Percentiles rank a stretch among this genome's conserved stretches.
Conservation (phyloP, 1,140 invertebrate genomes). For the Leptoteleia sp. region DNA sequence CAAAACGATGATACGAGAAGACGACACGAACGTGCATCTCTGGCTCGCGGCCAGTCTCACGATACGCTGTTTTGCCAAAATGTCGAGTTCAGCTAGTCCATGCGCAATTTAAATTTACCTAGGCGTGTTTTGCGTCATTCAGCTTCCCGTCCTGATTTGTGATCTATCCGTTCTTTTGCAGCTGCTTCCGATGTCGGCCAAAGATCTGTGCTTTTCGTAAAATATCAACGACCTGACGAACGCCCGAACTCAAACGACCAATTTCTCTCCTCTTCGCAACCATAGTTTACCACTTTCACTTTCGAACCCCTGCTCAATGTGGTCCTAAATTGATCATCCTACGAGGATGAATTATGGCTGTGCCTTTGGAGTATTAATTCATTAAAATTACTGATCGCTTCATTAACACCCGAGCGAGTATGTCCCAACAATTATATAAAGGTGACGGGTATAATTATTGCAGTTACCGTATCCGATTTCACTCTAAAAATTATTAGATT, state of each 20-base stretch:
- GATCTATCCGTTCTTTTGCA: slow-evolving; percentile 72
- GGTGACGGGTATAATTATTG: too few relatives aligned
- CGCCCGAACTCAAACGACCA: slow-evolving; percentile 53
- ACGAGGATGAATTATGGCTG: slow-evolving; percentile 2
- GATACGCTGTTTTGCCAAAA: slow-evolving; percentile 70
- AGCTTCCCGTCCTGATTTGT: slow-evolving; percentile 77
- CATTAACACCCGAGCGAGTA: not conserved
- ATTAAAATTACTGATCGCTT: slow-evolving; percentile 6
- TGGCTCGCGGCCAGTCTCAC: slow-evolving; percentile 71
- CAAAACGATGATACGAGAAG: slow-evolving; percentile 67
- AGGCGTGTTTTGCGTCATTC: slow-evolving; percentile 78
- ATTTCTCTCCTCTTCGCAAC: slow-evolving; percentile 28
- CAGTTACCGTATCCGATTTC: too few relatives aligned
- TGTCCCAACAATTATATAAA: too few relatives aligned
- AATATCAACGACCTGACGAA: slow-evolving; percentile 75
- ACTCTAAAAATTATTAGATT: too few relatives aligned
- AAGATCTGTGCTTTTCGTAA: slow-evolving; percentile 70
- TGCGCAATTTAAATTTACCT: slow-evolving; percentile 80
- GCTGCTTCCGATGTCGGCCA: slow-evolving; percentile 73
- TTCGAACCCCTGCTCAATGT: not conserved
- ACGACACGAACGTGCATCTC: slow-evolving; percentile 65
- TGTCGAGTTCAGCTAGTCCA: slow-evolving; percentile 69
- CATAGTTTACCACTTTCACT: slow-evolving; percentile 26
- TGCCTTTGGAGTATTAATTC: not conserved
- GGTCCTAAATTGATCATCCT: slow-evolving; percentile 2